Evolutionary conservation across 1,140 invertebrate genomes (phyloP), one percentile per base, ranked within the genome.

Genomic region (Drosophila parvula): DNA sequence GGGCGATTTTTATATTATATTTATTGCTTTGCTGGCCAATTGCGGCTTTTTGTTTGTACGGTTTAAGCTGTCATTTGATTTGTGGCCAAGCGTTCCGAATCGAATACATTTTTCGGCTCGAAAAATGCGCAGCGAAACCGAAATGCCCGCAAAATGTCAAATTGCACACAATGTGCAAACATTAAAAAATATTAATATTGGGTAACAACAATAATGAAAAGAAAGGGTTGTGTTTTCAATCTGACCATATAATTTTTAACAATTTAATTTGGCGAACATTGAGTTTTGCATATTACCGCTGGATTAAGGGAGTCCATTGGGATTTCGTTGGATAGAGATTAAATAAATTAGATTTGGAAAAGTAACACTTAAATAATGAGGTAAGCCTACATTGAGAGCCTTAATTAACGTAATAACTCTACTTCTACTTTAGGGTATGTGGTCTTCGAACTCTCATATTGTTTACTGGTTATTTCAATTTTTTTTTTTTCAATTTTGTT

Each of bases 141-240:
- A 70, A 81, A 28, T 63, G 55, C 65, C 74, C 82, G 45, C 82
- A 65, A 74, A 85, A 81, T 78, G 74, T 86, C 79, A 86, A 78
- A 86, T 63, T 78, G 63, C 55, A 64, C 62, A 69, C 58, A 63
- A 81, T 68, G 70, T 79, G 70, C 40, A 60, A 68, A 50, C 36
- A 67, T 65, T 48, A 78, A 64, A 77, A 64, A 63, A 59, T 45
- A 65, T 58, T 61, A 43, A 47, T 41, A 43, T 59, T 60, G 40
- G 38, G 55, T 55, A 38, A 16, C 30, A 67, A 34, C 27, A 65
- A 69, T n/a, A 44, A 65, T 16, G 28, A 32, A 65, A 34, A 27
- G 11, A 38, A n/a, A 11, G 3, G 16, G 28, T 22, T 28, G 38
- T 32, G 38, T 18, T 61, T 67, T 64, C 27, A 36, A 40, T 34